Evolutionary conservation across 2,113 vertebrate genomes (phyloP), one percentile per base, ranked within the genome.

Genomic region (Pyxicephalus adspersus): DNA sequence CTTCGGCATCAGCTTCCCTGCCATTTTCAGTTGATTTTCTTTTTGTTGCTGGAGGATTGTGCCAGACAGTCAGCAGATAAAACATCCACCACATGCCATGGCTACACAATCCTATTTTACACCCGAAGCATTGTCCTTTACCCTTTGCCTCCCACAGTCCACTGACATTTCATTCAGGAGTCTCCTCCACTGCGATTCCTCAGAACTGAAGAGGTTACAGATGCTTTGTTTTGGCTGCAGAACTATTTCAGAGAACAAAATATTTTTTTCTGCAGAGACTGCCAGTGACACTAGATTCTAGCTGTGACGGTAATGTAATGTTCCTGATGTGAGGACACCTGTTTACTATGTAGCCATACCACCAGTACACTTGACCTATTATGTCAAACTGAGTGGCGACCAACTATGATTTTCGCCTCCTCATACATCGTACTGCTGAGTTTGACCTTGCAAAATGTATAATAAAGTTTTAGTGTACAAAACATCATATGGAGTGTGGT

Each of bases 241-340:
- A 61, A 52, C 50, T 52, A 18, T 25, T 55, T 45, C 34, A 55
- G 68, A 64, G 68, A 55, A 73, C 60, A 38, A 73, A 81, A 72
- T 73, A 16, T 28, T 19, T 73, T 73, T 73, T 64, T 73, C 58
- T 23, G 26, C 25, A 64, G 20, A 54, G 26, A 19, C 58, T 81
- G 79, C 79, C 79, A 81, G 31, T 64, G 66, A 31, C 25, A 64
- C 78, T 79, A 61, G 64, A 17, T 70, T 31, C 25, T 51, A 71
- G 71, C 77, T 54, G 78, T 29, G 66, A 71, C 58, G 63, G 34
- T 72, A 81, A 73, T 81, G 58, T 57, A 73, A 81, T 73, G 45
- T 19, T 50, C 60, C 68, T 73, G 68, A 73, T 73, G 65, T 38
- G 64, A 79, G 54, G 64, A 79, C 77, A 79, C 77, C 77, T 79